These are phyloP conservation scores for Hypolimnas misippus DNA, from an alignment of 2,888 invertebrate genomes.

Conservation along the genomic window DNA sequence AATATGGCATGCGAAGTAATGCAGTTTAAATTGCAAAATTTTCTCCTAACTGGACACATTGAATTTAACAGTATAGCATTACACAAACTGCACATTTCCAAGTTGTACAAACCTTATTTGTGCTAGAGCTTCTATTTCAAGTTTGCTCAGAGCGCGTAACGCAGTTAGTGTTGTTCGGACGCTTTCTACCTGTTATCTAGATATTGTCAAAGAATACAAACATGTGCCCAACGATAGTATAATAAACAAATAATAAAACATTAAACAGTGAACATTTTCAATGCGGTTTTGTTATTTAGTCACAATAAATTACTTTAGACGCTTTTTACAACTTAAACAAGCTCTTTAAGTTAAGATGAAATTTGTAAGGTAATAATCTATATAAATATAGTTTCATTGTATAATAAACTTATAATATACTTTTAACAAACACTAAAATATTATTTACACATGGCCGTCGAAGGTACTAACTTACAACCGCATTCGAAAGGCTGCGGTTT, in stretches of 20 bases:
- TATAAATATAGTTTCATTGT: no score
- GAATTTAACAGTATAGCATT: conserved; percentile 39
- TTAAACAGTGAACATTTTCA: background rate
- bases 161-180: conserved; percentile 71
- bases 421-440: conserved; percentile 2
- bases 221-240: background rate
- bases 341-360: no score
- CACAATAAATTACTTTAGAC: no score
- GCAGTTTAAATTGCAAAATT: conserved; percentile 15
- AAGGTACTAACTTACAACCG: conserved; percentile 26
- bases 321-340: no score
- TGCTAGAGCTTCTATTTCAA: conserved; percentile 52
- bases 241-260: background rate
- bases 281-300: no score
- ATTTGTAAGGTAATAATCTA: no score
- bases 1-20: background rate
- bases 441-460: conserved; percentile 13
- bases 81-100: conserved; percentile 46
- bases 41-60: conserved; percentile 10
- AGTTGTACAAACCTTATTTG: conserved; percentile 52
- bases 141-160: conserved; percentile 75
- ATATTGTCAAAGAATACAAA: conserved; percentile 51
- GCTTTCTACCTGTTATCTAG: conserved; percentile 78
- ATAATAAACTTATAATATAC: no score
- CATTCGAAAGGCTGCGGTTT: conserved; percentile 36